Evolutionary conservation across 2,797 vertebrate genomes (phyloP), one percentile per base, ranked within the genome.

Genomic region (Phrynocephalus guinanensis): DNA sequence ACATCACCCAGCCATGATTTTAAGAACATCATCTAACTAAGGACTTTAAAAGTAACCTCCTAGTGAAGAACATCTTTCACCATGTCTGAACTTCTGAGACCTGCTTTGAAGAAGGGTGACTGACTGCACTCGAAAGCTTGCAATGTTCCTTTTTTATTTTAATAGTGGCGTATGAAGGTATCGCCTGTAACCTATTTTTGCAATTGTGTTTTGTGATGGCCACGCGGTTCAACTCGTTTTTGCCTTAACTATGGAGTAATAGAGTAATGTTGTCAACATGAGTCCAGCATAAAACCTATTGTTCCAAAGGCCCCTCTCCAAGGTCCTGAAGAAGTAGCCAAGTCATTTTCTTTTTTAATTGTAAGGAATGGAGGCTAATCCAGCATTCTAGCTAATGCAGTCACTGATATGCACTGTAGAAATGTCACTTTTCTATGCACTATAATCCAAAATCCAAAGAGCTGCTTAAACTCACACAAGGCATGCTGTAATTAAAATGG

Each of bases 311-410:
- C 50, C 18, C 52, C n/a, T 85, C 15, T 75, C 70, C 71, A 68
- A 68, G 68, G 70, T 86, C 70, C 85, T 86, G 85, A 86, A 84
- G 13, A 77, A 76, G 30, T 4, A 5, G 33, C 30, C 24, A 16
- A 24, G 22, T 18, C n/a, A 28, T 18, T 60, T 18, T 30, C 38
- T 70, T 30, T 44, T 87, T 72, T 60, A 63, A 30, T 72, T 72
- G 71, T 28, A 8, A 60, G 77, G 22, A 48, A 66, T 33, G 26
- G 33, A 44, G 24, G 48, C 73, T 87, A 73, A 72, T 6, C 13
- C 20, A 73, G 11, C 20, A 72, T 73, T 80, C 56, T 72, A 44
- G 15, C 28, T 18, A 75, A n/a, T 60, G 30, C 5, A 18, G 70
- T 79, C 56, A 79, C 38, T 48, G 38, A 83, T 33, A 67, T 28